phyloP scores from a whole-genome alignment of 2,888 invertebrate species.

The Ormyrus labotus region DNA sequence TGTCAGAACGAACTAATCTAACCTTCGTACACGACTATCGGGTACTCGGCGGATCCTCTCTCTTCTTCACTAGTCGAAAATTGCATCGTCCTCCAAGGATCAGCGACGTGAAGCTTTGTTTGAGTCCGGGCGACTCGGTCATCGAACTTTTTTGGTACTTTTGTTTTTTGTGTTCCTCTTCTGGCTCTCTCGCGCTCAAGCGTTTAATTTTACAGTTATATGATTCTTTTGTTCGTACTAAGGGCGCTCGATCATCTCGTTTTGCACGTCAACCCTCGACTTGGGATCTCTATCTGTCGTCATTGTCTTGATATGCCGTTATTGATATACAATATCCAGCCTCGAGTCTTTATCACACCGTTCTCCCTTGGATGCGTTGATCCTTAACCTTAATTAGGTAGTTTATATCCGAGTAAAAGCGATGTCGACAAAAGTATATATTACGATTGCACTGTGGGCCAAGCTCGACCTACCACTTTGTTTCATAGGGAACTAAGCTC shows the following conservation, averaged over 20 bases:
- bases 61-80: not conserved
- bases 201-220: constrained; percentile 2
- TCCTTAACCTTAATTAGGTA: not conserved
- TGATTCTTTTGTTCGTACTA: constrained; percentile 25
- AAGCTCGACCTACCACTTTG: constrained; percentile 16
- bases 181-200: not conserved
- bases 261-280: not conserved
- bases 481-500: not conserved
- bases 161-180: constrained; percentile 5
- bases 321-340: constrained; percentile 33
- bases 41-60: not conserved
- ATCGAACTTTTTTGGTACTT: constrained; percentile 47
- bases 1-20: constrained; percentile 7
- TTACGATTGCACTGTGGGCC: constrained; percentile 25
- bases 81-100: constrained; percentile 19
- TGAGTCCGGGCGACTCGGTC: not conserved
- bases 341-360: not conserved
- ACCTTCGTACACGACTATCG: constrained; percentile 5
- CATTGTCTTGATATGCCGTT: constrained; percentile 48
- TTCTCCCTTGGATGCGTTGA: not conserved
- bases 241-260: constrained; percentile 20
- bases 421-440: not conserved
- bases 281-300: not conserved
- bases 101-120: not conserved
- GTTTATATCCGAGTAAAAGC: not conserved